phyloP scores from a whole-genome alignment of 1,140 invertebrate species.

The Brachionus sp. region DNA sequence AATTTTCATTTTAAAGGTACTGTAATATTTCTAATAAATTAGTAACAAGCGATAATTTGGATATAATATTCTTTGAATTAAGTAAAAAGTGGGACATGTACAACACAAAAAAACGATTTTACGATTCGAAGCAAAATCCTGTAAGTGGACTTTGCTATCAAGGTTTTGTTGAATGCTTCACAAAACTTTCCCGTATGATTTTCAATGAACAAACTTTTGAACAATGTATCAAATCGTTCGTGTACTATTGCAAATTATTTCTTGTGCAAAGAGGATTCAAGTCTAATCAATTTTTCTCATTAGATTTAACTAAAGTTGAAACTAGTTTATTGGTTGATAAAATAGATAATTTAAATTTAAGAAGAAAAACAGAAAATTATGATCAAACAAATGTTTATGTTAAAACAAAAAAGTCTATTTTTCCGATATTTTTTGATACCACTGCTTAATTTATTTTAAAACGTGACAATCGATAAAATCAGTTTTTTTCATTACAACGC shows the following conservation, averaged over 20 bases:
- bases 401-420: conserved; percentile 43
- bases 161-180: conserved; percentile 44
- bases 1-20: not conserved
- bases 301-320: conserved; percentile 7
- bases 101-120: conserved; percentile 27
- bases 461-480: not conserved
- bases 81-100: conserved; percentile 42
- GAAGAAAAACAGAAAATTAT: not conserved
- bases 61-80: conserved; percentile 42
- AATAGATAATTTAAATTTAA: conserved; percentile 18
- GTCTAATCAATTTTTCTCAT: not conserved
- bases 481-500: not conserved
- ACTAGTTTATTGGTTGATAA: not conserved
- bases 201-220: conserved; percentile 30
- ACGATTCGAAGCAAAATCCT: not conserved
- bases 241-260: conserved; percentile 15
- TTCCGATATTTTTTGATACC: conserved; percentile 44
- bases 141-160: conserved; percentile 23
- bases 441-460: not conserved
- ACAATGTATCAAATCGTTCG: conserved; percentile 4
- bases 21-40: not conserved
- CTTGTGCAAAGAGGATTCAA: conserved; percentile 23
- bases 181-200: conserved; percentile 12
- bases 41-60: conserved; percentile 26
- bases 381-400: not conserved